These are phyloP conservation scores for Gymnoscelis rufifasciata DNA, from an alignment of 2,888 invertebrate species.

Conservation along the genomic window DNA sequence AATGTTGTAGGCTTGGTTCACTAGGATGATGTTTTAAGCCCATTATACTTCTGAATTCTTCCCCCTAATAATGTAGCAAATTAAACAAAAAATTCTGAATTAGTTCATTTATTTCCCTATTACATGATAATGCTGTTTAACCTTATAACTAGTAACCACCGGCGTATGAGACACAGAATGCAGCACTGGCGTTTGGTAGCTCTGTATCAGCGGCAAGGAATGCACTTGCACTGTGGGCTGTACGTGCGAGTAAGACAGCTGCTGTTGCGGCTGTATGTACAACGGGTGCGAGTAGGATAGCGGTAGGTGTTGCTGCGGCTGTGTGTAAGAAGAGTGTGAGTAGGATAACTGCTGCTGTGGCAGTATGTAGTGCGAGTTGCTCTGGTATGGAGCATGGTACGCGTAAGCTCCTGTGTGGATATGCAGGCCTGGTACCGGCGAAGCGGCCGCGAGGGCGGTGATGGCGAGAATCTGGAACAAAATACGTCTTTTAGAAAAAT, in stretches of 20 bases:
- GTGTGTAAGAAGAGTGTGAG: too few species aligned
- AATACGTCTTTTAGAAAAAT: too few species aligned
- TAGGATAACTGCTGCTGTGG: too few species aligned
- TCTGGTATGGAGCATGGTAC: slow-evolving; percentile 21
- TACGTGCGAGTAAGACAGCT: slow-evolving; percentile 13
- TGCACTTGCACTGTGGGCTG: slow-evolving; percentile 33
- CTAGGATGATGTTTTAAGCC: too few species aligned
- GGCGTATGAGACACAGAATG: slow-evolving; percentile 26
- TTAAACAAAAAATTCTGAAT: slow-evolving; percentile 1
- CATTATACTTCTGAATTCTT: too few species aligned
- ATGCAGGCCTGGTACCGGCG: slow-evolving; percentile 24
- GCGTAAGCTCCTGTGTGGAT: slow-evolving; percentile 25
- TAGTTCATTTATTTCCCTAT: slow-evolving; percentile 37
- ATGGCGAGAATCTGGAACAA: slow-evolving; percentile 20
- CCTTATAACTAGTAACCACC: slow-evolving; percentile 41
- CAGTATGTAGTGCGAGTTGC: too few species aligned
- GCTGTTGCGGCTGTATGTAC: too few species aligned
- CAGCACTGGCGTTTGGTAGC: slow-evolving; percentile 30
- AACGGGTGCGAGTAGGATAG: too few species aligned
- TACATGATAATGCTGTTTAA: slow-evolving; percentile 44
- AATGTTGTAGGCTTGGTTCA: too few species aligned
- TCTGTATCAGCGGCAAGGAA: slow-evolving; percentile 32
- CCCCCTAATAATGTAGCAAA: too few species aligned
- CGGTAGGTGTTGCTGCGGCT: too few species aligned
- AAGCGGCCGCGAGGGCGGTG: slow-evolving; percentile 8